Evolutionary conservation across 23 tunicate species (phyloP).

Genomic region (Halocynthia roretzi): DNA sequence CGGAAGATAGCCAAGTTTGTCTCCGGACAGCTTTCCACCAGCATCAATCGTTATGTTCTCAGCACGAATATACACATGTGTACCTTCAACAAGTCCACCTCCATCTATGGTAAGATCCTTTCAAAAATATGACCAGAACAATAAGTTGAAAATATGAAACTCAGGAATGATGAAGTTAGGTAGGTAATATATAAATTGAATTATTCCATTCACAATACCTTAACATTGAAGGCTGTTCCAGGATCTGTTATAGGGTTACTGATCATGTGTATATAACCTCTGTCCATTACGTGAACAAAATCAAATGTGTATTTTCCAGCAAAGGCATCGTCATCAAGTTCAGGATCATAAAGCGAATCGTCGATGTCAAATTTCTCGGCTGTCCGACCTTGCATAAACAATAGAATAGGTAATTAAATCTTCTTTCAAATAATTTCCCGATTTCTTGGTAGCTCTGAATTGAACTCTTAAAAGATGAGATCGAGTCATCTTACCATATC

Average conservation of each 20-base stretch:
- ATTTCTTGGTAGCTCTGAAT: too few species aligned
- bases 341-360: conserved; percentile 11
- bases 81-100: conserved; percentile 23
- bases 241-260: conserved; percentile 20
- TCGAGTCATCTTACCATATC: conserved; percentile 11
- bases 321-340: conserved; percentile 14
- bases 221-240: conserved; percentile 12
- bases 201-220: too few species aligned
- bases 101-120: conserved; percentile 19
- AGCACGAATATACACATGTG: conserved; percentile 31
- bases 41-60: conserved; percentile 24
- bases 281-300: conserved; percentile 17
- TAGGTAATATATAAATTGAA: too few species aligned
- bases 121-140: too few species aligned
- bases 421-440: too few species aligned
- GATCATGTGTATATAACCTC: conserved; percentile 22
- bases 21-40: conserved; percentile 18
- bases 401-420: too few species aligned
- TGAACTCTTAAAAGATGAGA: not conserved
- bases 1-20: conserved; percentile 7
- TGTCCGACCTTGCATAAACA: conserved; percentile 17
- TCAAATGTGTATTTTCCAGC: conserved; percentile 25
- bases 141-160: too few species aligned
- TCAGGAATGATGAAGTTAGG: too few species aligned
- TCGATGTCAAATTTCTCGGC: conserved; percentile 20